Percentiles rank a stretch among this genome's conserved stretches.
These are phyloP conservation scores for Mormyrops boulengeri DNA, from an alignment of 2,797 vertebrate genomes.

Conservation along the genomic window DNA sequence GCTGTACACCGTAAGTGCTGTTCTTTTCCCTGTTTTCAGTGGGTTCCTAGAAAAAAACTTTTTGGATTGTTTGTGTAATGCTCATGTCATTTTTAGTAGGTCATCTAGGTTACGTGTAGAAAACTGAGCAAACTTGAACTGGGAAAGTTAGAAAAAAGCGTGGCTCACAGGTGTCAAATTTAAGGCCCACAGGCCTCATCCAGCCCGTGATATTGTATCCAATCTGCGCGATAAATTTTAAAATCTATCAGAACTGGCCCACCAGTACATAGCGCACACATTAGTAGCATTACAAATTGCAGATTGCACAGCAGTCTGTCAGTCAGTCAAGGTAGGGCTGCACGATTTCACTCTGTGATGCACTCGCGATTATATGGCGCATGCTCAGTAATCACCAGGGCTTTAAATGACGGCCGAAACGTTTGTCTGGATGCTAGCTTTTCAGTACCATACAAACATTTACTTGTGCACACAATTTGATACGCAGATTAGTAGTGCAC, in stretches of 20 bases:
- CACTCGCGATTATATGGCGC: not conserved
- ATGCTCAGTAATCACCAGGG: not conserved
- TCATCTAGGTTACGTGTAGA: not conserved
- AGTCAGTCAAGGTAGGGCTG: not conserved
- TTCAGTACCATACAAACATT: not conserved
- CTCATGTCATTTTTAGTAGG: not conserved
- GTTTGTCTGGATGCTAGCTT: not conserved
- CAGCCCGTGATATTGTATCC: not conserved
- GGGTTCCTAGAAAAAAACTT: not conserved
- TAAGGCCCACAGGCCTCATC: not conserved
- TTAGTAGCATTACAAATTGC: not conserved
- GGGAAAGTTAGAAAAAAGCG: not conserved
- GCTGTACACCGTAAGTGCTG: conserved; percentile 87
- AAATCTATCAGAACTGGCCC: not conserved
- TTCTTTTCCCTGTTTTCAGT: not conserved
- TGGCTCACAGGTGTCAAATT: not conserved
- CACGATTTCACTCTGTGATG: not conserved
- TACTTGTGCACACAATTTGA: not conserved
- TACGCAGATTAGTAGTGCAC: too few species aligned
- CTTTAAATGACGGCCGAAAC: not conserved
- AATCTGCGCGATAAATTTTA: not conserved
- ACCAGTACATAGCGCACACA: not conserved
- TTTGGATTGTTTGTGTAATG: not conserved
- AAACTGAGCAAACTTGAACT: not conserved
- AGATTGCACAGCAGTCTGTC: not conserved